These are phyloP conservation scores for Noctua janthina DNA, from an alignment of 2,888 invertebrate genomes.

Conservation along the genomic window DNA sequence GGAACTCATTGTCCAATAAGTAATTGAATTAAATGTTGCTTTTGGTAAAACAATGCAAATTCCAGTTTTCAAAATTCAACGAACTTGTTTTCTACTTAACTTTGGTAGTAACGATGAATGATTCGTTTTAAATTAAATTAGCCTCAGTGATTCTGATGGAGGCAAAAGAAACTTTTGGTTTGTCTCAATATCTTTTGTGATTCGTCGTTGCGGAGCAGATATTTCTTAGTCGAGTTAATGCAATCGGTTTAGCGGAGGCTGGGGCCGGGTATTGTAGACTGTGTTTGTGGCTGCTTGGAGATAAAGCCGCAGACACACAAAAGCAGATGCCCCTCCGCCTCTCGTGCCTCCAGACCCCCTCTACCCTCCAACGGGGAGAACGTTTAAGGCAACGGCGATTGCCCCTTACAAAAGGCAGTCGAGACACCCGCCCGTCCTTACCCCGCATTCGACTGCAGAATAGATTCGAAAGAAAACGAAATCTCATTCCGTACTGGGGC, in stretches of 20 bases:
- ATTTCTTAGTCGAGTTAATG: slow-evolving; percentile 78
- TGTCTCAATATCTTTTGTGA: slow-evolving; percentile 68
- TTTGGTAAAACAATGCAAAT: slow-evolving; percentile 36
- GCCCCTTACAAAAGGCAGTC: slow-evolving; percentile 84
- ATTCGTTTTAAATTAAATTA: slow-evolving; percentile 65
- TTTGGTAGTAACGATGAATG: slow-evolving; percentile 57
- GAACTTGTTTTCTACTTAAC: slow-evolving; percentile 67
- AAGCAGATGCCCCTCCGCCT: slow-evolving; percentile 77
- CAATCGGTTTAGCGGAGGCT: slow-evolving; percentile 79
- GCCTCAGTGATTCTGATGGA: slow-evolving; percentile 45
- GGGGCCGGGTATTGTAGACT: slow-evolving; percentile 66
- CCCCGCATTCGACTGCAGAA: slow-evolving; percentile 78
- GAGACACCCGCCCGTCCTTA: slow-evolving; percentile 59
- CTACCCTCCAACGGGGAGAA: slow-evolving; percentile 72
- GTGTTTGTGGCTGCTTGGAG: slow-evolving; percentile 80
- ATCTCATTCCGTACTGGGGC: slow-evolving; percentile 81
- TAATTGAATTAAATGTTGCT: slow-evolving; percentile 35
- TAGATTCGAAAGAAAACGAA: slow-evolving; percentile 84
- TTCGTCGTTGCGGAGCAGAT: slow-evolving; percentile 60
- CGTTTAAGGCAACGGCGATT: slow-evolving; percentile 85
- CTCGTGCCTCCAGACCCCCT: slow-evolving; percentile 65
- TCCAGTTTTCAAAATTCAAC: slow-evolving; percentile 65
- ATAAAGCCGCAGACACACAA: slow-evolving; percentile 83
- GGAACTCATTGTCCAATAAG: background rate
- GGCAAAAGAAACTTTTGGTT: slow-evolving; percentile 65